A percentile compares a stretch with the other conserved stretches of the same genome.
phyloP scores from a whole-genome alignment of 1,140 invertebrate genomes.

The Thaumatotibia leucotreta region DNA sequence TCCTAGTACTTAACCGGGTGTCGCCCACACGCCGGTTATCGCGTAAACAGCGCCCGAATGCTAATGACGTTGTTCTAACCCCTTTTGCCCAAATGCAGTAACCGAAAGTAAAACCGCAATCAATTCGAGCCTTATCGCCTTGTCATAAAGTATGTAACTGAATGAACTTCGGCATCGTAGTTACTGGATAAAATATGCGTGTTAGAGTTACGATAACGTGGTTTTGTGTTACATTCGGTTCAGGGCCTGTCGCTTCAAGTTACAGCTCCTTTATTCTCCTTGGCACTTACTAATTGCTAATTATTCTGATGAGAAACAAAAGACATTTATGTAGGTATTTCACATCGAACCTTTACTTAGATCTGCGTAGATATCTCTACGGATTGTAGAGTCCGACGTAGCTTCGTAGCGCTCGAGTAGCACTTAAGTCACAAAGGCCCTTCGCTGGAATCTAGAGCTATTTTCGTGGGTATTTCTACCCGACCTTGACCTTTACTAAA shows the following conservation, averaged over 20 bases:
- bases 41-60: slow-evolving; percentile 43
- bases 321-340: no score
- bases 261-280: not conserved
- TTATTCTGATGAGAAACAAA: not conserved
- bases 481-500: not conserved
- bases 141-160: not conserved
- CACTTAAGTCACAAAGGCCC: not conserved
- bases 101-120: not conserved
- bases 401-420: no score
- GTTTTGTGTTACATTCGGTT: slow-evolving; percentile 2
- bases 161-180: not conserved
- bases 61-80: slow-evolving; percentile 48
- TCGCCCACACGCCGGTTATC: slow-evolving; percentile 58
- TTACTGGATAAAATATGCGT: not conserved
- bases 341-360: not conserved
- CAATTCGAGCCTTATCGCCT: not conserved
- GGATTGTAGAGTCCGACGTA: not conserved
- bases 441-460: not conserved
- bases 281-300: not conserved
- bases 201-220: slow-evolving; percentile 37
- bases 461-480: not conserved
- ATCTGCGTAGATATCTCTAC: not conserved
- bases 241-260: not conserved
- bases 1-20: not conserved
- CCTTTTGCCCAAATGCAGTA: not conserved